Base-by-base conservation (phyloP, 1,140 invertebrate genomes). In the Tetranychus cinnabarinus region DNA sequence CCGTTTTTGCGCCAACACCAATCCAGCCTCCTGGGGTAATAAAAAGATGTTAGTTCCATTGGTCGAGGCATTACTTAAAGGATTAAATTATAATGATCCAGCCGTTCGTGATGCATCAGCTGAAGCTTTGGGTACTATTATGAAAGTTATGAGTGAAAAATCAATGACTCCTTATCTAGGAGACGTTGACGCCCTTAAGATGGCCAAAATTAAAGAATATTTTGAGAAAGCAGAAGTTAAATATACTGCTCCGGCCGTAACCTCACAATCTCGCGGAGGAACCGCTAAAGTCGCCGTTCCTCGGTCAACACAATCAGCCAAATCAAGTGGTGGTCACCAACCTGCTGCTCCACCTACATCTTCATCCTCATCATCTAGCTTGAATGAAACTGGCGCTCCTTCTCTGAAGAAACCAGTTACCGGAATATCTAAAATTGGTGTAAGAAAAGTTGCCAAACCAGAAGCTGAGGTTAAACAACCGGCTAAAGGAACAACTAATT, bases 141-240 rank as follows among this genome's bases (percentile, higher is more conserved):
- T 91, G 76, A 97, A 95, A 74, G 77, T 93, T 2, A 82, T 95
- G 12, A 85, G 90, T 31, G 93, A 97, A 69, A 93, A 92, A 73
- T 78, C 81, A 15, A 82, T 97, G 56, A 77, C 77, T 48, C 83
- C 88, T 0, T 87, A 93, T 68, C 75, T 97, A 23, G 77, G 79
- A 5, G 91, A 96, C 71, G 72, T 97, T 3, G 91, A 88, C 70
- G 80, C 82, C 48, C 72, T 95, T 4, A 99, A 97, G 74, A 84
- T 95, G 79, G 78, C 81, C 34, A 97, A 97, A 61, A 90, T 97
- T 23, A 90, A 93, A 72, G 93, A 97, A 71, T 86, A 80, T 68
- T 82, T 82, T 67, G 88, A 95, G 36, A 95, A 92, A 72, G 88
- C 87, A 31, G 86, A 89, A 12, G 83, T 95, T n/a, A 65, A 65